phyloP scores from a whole-genome alignment of 2,113 vertebrate species.

The Chrysochloris asiatica region DNA sequence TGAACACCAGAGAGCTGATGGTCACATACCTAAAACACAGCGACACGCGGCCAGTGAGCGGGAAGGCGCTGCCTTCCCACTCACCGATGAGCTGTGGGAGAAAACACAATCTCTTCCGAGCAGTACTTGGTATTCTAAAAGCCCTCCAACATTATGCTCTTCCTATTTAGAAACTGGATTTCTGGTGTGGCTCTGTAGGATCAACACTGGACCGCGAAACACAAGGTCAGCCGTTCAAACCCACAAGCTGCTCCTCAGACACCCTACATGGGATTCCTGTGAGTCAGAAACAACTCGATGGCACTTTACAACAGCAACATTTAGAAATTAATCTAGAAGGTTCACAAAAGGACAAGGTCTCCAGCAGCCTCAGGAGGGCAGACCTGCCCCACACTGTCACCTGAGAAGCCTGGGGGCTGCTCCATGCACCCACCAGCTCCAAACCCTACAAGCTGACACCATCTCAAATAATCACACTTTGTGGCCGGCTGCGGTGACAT shows the following conservation, averaged over 20 bases:
- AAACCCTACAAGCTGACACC: neutral
- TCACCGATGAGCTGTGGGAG: neutral
- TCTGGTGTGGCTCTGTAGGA: too few relatives aligned
- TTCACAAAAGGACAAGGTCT: fast-evolving
- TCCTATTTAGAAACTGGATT: neutral
- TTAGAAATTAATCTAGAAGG: neutral
- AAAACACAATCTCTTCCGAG: fast-evolving
- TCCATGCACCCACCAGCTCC: neutral
- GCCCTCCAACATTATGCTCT: fast-evolving
- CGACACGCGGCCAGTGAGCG: neutral
- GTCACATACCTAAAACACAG: slow-evolving; percentile 90
- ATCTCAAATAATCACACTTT: neutral
- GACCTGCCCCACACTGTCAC: too few relatives aligned
- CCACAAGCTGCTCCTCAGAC: too few relatives aligned
- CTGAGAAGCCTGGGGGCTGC: too few relatives aligned
- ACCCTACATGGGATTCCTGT: too few relatives aligned
- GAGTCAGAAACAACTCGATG: too few relatives aligned
- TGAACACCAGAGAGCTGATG: slow-evolving; percentile 95
- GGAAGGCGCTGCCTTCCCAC: fast-evolving
- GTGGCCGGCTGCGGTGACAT: neutral
- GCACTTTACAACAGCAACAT: too few relatives aligned
- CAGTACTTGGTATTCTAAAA: neutral
- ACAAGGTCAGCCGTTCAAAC: too few relatives aligned
- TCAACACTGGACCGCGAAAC: too few relatives aligned
- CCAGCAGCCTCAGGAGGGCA: fast-evolving